Percentiles rank a stretch among this genome's conserved stretches.
Evolutionary conservation across 2,888 invertebrate species (phyloP).

Genomic region (Melipona beecheii): DNA sequence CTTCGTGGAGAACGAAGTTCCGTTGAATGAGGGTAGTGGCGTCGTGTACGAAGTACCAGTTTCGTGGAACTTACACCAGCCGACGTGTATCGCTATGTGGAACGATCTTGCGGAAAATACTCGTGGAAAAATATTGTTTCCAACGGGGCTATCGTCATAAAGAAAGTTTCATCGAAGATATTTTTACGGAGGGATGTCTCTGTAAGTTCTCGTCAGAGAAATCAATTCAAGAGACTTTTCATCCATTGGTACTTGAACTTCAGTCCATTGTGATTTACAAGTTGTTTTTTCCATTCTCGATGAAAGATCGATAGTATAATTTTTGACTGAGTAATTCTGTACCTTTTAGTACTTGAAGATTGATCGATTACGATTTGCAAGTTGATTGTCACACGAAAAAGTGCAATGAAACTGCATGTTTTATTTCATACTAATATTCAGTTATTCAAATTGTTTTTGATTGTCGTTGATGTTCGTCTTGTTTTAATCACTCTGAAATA

Average conservation of each 20-base stretch:
- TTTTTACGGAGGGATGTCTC: neutral
- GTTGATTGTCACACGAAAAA: neutral
- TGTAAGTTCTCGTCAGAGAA: neutral
- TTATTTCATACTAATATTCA: no score
- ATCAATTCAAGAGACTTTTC: neutral
- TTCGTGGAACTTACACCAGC: slow-evolving; percentile 19
- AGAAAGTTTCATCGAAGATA: neutral
- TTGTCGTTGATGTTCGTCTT: no score
- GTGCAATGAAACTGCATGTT: no score
- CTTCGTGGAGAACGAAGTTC: slow-evolving; percentile 23
- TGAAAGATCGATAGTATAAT: neutral
- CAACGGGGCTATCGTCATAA: neutral
- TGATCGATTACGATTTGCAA: neutral
- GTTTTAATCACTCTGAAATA: no score
- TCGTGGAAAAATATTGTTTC: neutral
- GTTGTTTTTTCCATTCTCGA: neutral
- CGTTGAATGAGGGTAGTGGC: slow-evolving; percentile 28
- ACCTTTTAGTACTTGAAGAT: neutral
- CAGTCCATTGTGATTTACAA: neutral
- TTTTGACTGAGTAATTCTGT: neutral
- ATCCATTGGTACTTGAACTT: neutral
- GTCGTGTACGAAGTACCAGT: slow-evolving; percentile 20
- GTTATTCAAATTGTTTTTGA: no score
- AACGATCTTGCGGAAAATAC: neutral
- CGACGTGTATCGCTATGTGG: slow-evolving; percentile 9